These are phyloP conservation scores for Zaprionus kolodkinae DNA, from an alignment of 1,140 invertebrate genomes.

Conservation along the genomic window DNA sequence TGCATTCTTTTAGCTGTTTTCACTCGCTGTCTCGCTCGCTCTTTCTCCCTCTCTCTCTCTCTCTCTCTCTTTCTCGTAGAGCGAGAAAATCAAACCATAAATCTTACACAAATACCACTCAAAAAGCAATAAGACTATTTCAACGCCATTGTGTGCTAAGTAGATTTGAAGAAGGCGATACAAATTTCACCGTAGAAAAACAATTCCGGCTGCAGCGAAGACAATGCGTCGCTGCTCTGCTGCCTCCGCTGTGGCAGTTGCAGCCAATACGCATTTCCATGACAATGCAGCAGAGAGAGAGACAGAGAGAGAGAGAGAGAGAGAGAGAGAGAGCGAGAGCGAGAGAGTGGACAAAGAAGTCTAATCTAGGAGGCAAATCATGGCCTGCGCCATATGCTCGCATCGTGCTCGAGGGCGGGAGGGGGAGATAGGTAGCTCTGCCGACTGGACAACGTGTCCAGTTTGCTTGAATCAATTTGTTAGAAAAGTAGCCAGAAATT, in stretches of 20 bases:
- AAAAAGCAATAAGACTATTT: slow-evolving; percentile 82
- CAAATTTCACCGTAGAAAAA: slow-evolving; percentile 71
- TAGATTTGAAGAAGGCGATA: slow-evolving; percentile 83
- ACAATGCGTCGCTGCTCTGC: slow-evolving; percentile 56
- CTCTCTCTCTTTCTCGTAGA: neutral
- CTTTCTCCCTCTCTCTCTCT: too few relatives aligned
- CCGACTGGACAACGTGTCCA: slow-evolving; percentile 38
- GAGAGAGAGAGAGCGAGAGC: slow-evolving; percentile 24
- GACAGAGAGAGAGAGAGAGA: slow-evolving; percentile 26
- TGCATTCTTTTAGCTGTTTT: neutral
- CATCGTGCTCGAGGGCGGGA: slow-evolving; percentile 17
- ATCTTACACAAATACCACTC: slow-evolving; percentile 77
- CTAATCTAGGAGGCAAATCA: slow-evolving; percentile 72
- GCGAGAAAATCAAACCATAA: slow-evolving; percentile 69
- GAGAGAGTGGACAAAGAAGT: slow-evolving; percentile 35
- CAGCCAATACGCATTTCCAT: slow-evolving; percentile 57
- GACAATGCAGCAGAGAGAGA: slow-evolving; percentile 53
- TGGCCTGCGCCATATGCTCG: slow-evolving; percentile 56
- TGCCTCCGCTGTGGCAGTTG: slow-evolving; percentile 30
- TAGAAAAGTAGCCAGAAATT: slow-evolving; percentile 59
- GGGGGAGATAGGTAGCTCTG: neutral
- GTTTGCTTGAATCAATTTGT: slow-evolving; percentile 75
- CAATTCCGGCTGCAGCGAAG: slow-evolving; percentile 37
- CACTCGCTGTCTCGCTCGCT: neutral
- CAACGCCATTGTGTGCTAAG: slow-evolving; percentile 83